A percentile compares a stretch with the other conserved stretches of the same genome.
Evolutionary conservation across 2,888 invertebrate genomes (phyloP).

Genomic region (Nomada flava): DNA sequence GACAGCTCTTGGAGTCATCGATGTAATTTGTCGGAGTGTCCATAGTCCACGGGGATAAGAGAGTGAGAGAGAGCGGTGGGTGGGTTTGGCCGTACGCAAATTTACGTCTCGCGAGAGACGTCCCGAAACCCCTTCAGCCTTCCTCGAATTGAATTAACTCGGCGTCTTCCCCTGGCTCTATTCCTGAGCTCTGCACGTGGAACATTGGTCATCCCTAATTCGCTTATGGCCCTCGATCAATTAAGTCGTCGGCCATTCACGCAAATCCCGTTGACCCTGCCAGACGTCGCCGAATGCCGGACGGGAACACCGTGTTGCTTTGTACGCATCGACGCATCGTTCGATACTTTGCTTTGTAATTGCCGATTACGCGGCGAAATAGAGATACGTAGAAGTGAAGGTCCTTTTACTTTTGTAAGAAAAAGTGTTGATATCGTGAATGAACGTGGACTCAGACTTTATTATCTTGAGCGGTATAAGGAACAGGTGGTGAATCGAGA

Average conservation of each 20-base stretch:
- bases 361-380: background rate
- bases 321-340: background rate
- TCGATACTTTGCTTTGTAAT: background rate
- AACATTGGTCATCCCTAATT: constrained; percentile 77
- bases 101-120: constrained; percentile 75
- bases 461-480: too few species aligned
- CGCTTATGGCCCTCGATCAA: constrained; percentile 75
- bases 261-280: constrained; percentile 70
- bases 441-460: too few species aligned
- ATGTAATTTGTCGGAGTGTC: constrained; percentile 77
- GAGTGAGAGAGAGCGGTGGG: constrained; percentile 13
- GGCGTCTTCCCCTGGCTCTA: constrained; percentile 72
- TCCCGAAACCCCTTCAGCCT: constrained; percentile 66
- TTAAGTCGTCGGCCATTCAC: constrained; percentile 73
- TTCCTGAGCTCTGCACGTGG: constrained; percentile 67
- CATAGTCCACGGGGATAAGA: constrained; percentile 65
- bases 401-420: too few species aligned
- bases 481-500: too few species aligned
- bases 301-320: constrained; percentile 54
- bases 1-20: constrained; percentile 69
- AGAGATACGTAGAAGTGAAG: too few species aligned
- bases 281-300: constrained; percentile 51
- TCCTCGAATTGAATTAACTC: constrained; percentile 75
- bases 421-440: too few species aligned
- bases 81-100: constrained; percentile 68